Percentiles rank a stretch among this genome's conserved stretches.
These are phyloP conservation scores for Carabus problematicus DNA, from an alignment of 2,888 invertebrate genomes.

Conservation along the genomic window DNA sequence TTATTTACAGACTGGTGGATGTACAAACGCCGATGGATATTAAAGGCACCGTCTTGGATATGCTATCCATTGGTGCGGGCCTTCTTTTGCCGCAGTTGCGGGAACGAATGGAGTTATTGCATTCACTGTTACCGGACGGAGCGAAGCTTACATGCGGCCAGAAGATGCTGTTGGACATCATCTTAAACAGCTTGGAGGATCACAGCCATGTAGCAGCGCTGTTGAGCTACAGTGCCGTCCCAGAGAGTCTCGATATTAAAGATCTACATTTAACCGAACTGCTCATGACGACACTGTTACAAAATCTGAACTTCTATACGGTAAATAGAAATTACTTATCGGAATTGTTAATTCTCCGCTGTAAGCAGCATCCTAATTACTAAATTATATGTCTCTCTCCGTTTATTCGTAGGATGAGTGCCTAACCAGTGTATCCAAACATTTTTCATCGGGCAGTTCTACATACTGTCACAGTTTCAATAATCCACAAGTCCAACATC, in stretches of 20 bases:
- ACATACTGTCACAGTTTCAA: constrained; percentile 52
- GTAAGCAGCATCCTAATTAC: constrained; percentile 25
- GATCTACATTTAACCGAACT: constrained; percentile 57
- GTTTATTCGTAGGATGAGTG: constrained; percentile 52
- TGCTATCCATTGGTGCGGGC: constrained; percentile 66
- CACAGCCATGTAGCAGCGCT: constrained; percentile 65
- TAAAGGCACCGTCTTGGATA: constrained; percentile 64
- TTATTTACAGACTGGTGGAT: constrained; percentile 57
- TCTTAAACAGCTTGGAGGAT: constrained; percentile 68
- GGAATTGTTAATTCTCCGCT: constrained; percentile 23
- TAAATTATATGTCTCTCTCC: background rate
- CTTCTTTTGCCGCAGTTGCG: constrained; percentile 66
- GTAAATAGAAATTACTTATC: constrained; percentile 53
- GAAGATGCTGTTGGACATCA: constrained; percentile 66
- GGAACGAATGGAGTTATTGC: constrained; percentile 66
- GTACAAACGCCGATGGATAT: constrained; percentile 61
- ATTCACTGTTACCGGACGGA: constrained; percentile 63
- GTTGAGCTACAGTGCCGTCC: constrained; percentile 59
- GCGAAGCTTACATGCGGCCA: constrained; percentile 66
- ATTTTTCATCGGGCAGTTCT: constrained; percentile 51
- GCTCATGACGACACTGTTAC: constrained; percentile 65
- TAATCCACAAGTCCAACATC: constrained; percentile 56
- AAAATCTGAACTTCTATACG: constrained; percentile 63
- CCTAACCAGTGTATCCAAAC: constrained; percentile 51
- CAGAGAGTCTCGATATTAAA: constrained; percentile 51